A percentile compares a stretch with the other conserved stretches of the same genome.
Evolutionary conservation across 2,888 invertebrate genomes (phyloP).

Genomic region (Litoditis marina): DNA sequence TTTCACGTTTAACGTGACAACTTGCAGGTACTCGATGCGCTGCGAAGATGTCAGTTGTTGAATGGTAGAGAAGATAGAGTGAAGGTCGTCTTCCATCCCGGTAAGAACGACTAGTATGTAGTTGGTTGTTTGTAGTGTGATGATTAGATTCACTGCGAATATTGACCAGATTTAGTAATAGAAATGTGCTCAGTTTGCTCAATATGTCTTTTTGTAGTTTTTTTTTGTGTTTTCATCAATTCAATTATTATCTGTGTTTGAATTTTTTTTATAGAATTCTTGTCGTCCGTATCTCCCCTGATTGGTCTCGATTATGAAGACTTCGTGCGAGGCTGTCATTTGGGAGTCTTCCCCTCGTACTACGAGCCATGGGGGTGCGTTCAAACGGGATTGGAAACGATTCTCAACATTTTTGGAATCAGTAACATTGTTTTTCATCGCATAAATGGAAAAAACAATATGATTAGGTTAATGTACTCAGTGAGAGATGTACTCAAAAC

Average conservation of each 20-base stretch:
- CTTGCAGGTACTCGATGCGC: constrained; percentile 77
- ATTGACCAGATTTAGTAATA: neutral
- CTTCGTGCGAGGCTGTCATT: constrained; percentile 95
- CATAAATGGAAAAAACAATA: too few species aligned
- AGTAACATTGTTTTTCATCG: neutral
- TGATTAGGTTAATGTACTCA: too few species aligned
- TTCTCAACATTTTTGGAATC: neutral
- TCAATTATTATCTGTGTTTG: neutral
- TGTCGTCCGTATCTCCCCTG: constrained; percentile 92
- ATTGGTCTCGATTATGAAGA: constrained; percentile 98
- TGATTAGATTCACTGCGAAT: too few species aligned
- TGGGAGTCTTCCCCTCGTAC: constrained; percentile 95
- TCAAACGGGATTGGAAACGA: neutral
- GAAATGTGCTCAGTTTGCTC: neutral
- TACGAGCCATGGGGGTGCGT: constrained; percentile 99
- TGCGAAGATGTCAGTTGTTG: constrained; percentile 87
- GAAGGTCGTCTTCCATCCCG: constrained; percentile 95
- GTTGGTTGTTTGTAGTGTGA: too few species aligned
- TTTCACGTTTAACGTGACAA: neutral
- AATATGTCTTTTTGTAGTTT: neutral
- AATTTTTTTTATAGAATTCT: constrained; percentile 73
- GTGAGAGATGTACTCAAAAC: too few species aligned
- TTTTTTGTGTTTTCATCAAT: too few species aligned
- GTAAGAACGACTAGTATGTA: constrained; percentile 1
- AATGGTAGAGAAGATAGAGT: constrained; percentile 90